Conservation (phyloP, 1,140 invertebrate genomes). For the Hycleus cichorii region DNA sequence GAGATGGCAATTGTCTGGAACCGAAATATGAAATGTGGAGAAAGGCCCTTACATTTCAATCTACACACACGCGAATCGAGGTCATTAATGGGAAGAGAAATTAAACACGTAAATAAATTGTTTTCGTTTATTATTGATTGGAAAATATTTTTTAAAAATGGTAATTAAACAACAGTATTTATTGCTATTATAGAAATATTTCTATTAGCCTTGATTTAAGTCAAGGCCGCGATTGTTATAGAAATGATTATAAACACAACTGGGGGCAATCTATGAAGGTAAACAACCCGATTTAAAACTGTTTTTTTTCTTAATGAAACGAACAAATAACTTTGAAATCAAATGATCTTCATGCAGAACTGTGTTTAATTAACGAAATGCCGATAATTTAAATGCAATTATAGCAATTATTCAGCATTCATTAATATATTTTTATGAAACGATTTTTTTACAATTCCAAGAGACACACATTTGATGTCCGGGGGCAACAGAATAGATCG, state of each 20-base stretch:
- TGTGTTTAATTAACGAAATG: no score
- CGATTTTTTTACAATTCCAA: no score
- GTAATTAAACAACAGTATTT: not conserved
- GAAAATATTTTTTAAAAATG: not conserved
- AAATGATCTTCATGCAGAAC: no score
- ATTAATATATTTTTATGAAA: no score
- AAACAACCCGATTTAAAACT: not conserved
- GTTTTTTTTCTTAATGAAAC: no score
- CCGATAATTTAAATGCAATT: no score
- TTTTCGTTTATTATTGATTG: not conserved
- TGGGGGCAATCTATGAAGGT: not conserved
- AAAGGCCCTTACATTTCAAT: not conserved
- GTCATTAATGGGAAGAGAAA: constrained; percentile 9
- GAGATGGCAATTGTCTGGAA: no score
- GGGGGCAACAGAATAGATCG: no score
- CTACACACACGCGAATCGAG: not conserved
- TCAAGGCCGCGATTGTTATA: not conserved
- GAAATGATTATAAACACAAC: not conserved
- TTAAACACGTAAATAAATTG: not conserved
- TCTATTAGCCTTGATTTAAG: not conserved
- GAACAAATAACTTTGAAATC: no score
- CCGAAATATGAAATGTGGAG: not conserved
- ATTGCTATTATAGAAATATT: not conserved
- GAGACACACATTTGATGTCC: no score
- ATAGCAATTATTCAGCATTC: no score